Percentiles rank a stretch among this genome's conserved stretches.
Evolutionary conservation across 2,113 vertebrate genomes (phyloP).

Genomic region (Perca schrenkii): DNA sequence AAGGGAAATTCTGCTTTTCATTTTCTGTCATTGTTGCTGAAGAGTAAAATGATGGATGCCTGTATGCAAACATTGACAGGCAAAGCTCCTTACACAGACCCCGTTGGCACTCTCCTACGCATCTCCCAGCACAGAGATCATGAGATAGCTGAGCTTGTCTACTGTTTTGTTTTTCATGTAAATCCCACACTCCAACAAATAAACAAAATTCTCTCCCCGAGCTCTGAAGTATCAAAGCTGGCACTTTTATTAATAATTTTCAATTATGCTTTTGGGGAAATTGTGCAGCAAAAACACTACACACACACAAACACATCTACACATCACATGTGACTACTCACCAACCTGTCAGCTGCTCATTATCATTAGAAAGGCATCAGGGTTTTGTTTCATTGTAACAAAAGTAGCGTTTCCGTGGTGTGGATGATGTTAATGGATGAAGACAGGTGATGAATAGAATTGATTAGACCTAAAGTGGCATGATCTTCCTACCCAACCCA

Average conservation of each 20-base stretch:
- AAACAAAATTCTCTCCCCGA: conserved; percentile 20
- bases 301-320: neutral
- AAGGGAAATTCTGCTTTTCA: conserved; percentile 63
- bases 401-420: conserved; percentile 2
- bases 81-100: conserved; percentile 63
- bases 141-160: conserved; percentile 48
- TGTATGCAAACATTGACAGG: conserved; percentile 64
- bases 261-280: neutral
- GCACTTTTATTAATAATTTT: neutral
- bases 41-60: conserved; percentile 77
- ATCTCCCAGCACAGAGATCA: conserved; percentile 46
- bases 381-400: conserved; percentile 33
- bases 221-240: conserved; percentile 25
- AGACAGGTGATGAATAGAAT: conserved; percentile 58
- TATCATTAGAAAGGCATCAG: conserved; percentile 25
- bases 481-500: conserved; percentile 40
- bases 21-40: conserved; percentile 65
- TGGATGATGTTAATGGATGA: conserved; percentile 52
- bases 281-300: neutral
- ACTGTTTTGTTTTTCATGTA: conserved; percentile 20
- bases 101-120: conserved; percentile 48
- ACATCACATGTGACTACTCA: neutral
- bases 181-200: conserved; percentile 38
- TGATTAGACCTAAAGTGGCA: conserved; percentile 49
- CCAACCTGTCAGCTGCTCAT: conserved; percentile 25